phyloP scores from a whole-genome alignment of 1,140 invertebrate species.

The Drosophila murphyi region DNA sequence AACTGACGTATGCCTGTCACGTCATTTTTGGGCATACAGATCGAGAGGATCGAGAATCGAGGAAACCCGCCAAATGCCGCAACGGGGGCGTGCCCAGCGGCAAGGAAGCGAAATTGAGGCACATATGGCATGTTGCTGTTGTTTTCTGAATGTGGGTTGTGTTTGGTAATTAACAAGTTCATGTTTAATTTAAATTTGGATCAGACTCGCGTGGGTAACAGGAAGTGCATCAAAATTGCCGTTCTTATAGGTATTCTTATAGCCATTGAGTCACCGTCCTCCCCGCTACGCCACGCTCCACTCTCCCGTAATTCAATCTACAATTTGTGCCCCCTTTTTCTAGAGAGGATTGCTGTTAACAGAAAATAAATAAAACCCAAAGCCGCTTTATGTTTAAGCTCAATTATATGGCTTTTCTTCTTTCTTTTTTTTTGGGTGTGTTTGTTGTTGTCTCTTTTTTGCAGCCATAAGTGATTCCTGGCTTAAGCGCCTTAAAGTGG shows the following conservation, averaged over 20 bases:
- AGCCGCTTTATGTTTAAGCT: conserved; percentile 74
- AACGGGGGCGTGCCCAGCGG: conserved; percentile 36
- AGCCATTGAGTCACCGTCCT: background rate
- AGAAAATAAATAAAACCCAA: conserved; percentile 46
- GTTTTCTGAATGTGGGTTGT: conserved; percentile 45
- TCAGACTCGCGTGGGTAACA: conserved; percentile 59
- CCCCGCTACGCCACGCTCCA: background rate
- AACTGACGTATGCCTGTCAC: conserved; percentile 75
- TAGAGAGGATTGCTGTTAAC: background rate
- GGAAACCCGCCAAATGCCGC: conserved; percentile 72
- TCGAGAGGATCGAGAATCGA: conserved; percentile 44
- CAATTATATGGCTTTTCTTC: conserved; percentile 75
- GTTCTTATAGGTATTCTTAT: conserved; percentile 23
- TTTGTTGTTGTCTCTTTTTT: background rate
- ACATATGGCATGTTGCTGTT: conserved; percentile 50
- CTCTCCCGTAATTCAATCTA: conserved; percentile 66
- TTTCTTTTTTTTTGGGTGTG: background rate
- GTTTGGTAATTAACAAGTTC: conserved; percentile 72
- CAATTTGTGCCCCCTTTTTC: conserved; percentile 48
- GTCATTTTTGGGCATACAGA: conserved; percentile 35
- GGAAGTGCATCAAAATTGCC: conserved; percentile 45
- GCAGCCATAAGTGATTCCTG: conserved; percentile 22
- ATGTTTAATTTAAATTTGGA: conserved; percentile 77
- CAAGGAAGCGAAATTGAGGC: conserved; percentile 47
- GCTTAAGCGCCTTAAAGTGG: conserved; percentile 62